Evolutionary conservation across 2,888 invertebrate genomes (phyloP).

Genomic region (Caradrina clavipalpis): DNA sequence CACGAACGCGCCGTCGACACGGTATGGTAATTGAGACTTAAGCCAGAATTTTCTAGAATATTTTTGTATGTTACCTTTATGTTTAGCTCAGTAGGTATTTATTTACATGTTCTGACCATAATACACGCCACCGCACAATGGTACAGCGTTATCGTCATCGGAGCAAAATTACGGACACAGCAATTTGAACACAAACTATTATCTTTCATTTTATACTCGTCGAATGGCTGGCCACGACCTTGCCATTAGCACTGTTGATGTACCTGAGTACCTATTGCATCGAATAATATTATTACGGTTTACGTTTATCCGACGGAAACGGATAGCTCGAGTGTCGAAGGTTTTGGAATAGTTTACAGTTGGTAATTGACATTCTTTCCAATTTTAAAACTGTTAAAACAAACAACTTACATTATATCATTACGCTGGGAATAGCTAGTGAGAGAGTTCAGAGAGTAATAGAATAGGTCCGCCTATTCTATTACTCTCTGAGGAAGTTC

Average conservation of each 20-base stretch:
- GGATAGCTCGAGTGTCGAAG: not conserved
- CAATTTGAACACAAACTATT: slow-evolving; percentile 61
- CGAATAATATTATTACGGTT: slow-evolving; percentile 26
- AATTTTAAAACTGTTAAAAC: not conserved
- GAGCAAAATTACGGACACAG: slow-evolving; percentile 60
- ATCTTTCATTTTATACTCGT: slow-evolving; percentile 62
- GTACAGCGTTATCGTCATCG: slow-evolving; percentile 60
- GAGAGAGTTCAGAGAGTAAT: too few relatives aligned
- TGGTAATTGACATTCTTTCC: not conserved
- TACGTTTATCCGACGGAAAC: slow-evolving; percentile 16
- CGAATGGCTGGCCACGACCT: slow-evolving; percentile 70
- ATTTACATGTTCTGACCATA: slow-evolving; percentile 48
- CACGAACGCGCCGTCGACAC: too few relatives aligned
- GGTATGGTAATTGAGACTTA: slow-evolving; percentile 1
- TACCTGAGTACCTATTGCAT: slow-evolving; percentile 12
- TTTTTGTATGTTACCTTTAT: slow-evolving; percentile 21
- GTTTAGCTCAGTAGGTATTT: slow-evolving; percentile 10
- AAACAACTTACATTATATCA: not conserved
- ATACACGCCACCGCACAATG: slow-evolving; percentile 48
- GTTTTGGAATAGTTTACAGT: not conserved
- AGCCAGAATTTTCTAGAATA: slow-evolving; percentile 22
- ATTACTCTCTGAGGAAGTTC: too few relatives aligned
- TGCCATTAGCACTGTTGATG: slow-evolving; percentile 56
- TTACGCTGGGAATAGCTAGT: too few relatives aligned
- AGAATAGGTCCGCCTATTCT: too few relatives aligned